Evolutionary conservation across 2,888 invertebrate genomes (phyloP).

Genomic region (Apeira syringaria): DNA sequence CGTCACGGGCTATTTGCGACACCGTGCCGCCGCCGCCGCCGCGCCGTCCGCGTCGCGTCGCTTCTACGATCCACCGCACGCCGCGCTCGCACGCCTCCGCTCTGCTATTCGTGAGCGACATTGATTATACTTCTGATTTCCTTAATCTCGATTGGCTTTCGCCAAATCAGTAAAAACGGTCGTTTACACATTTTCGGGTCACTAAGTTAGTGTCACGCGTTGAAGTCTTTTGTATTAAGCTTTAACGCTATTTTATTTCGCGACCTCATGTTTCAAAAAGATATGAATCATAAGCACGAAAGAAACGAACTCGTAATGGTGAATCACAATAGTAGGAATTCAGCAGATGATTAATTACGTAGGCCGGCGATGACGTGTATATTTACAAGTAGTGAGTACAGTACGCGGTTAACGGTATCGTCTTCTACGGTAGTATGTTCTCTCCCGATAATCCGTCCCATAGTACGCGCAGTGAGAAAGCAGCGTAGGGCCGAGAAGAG

Average conservation of each 20-base stretch:
- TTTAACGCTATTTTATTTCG: not conserved
- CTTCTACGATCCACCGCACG: slow-evolving; percentile 24
- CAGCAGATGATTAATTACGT: slow-evolving; percentile 31
- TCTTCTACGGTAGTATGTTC: not conserved
- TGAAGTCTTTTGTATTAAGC: slow-evolving; percentile 50
- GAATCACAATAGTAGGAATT: slow-evolving; percentile 31
- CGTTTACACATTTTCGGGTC: slow-evolving; percentile 7
- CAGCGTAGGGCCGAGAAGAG: slow-evolving; percentile 5
- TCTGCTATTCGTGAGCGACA: slow-evolving; percentile 1
- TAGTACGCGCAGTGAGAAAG: slow-evolving; percentile 1
- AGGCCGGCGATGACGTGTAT: slow-evolving; percentile 15
- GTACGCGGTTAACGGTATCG: too few species aligned
- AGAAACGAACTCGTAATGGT: slow-evolving; percentile 26
- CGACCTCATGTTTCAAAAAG: slow-evolving; percentile 1
- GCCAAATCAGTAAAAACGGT: not conserved
- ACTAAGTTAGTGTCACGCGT: slow-evolving; percentile 35
- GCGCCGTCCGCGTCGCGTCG: slow-evolving; percentile 35
- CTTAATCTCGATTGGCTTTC: slow-evolving; percentile 1
- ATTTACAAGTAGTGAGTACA: not conserved
- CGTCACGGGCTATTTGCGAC: slow-evolving; percentile 81
- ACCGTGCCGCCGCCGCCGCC: slow-evolving; percentile 38
- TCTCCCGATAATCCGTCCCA: not conserved
- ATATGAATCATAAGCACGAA: slow-evolving; percentile 1
- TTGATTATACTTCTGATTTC: slow-evolving; percentile 4
- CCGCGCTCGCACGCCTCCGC: slow-evolving; percentile 13